These are phyloP conservation scores for Eidolon dupreanum DNA, from an alignment of 2,797 vertebrate genomes.

Conservation along the genomic window DNA sequence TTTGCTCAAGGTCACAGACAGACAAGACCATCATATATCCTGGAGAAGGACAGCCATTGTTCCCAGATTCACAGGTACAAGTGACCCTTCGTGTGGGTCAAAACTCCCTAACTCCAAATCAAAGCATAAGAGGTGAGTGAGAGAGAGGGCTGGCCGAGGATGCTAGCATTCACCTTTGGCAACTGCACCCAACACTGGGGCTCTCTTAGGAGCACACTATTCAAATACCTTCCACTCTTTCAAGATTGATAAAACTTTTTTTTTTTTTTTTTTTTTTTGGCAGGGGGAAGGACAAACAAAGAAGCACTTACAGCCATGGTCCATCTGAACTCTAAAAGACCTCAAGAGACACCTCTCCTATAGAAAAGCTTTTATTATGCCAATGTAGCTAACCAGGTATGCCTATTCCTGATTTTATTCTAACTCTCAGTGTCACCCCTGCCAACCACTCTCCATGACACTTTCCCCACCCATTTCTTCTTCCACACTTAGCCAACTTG, in stretches of 20 bases:
- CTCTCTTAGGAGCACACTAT: not conserved
- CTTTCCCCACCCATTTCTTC: not conserved
- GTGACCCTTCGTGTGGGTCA: not conserved
- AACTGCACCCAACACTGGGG: not conserved
- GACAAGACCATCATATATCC: not conserved
- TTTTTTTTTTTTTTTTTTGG: not conserved
- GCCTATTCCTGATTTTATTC: not conserved
- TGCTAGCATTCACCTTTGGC: not conserved
- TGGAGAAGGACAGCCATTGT: not conserved
- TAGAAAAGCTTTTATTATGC: not conserved
- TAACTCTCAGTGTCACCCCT: not conserved
- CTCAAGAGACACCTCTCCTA: not conserved
- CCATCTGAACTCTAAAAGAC: not conserved
- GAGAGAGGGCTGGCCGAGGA: too few relatives aligned
- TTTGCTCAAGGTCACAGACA: not conserved
- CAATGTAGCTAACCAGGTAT: not conserved
- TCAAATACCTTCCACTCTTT: not conserved
- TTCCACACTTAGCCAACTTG: not conserved
- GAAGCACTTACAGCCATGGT: too few relatives aligned
- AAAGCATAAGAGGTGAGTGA: not conserved
- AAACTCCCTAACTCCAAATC: not conserved
- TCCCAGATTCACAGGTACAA: not conserved
- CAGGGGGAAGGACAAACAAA: not conserved
- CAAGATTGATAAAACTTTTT: not conserved
- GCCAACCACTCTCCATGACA: not conserved